Base-by-base conservation (phyloP, 1,140 invertebrate genomes). In the Thaumetopoea pityocampa region DNA sequence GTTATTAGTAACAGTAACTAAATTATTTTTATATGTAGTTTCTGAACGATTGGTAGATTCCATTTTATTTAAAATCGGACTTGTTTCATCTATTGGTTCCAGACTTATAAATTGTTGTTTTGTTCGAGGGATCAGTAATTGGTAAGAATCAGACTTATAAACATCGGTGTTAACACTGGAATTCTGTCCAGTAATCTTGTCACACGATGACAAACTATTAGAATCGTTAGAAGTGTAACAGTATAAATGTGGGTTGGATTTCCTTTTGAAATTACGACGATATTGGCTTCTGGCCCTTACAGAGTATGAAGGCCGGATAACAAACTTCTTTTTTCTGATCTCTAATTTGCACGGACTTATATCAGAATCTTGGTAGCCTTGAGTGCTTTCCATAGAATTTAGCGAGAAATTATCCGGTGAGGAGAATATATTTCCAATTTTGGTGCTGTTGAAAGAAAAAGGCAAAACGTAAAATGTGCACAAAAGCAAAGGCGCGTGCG, bases 61-160 rank as follows among this genome's bases (percentile, higher is more conserved):
- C 2, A 12, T 23, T 11, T 35, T 16, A 22, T 30, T 35, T 5
- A 20, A 15, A 7, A 15, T 20, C n/a, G 46, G 29, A 18, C 15
- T 51, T 5, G 8, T 36, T 53, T 81, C 74, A 4, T 58, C 35
- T 33, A 79, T 80, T 14, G 47, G 62, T 6, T 67, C 57, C 8
- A 82, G 35, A 14, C 29, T 20, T 11, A 48, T 45, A 18, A 48
- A 20, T 14, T 38, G 18, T 4, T 15, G 36, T 11, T 28, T 37
- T 6, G 5, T 38, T 33, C 52, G 23, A 5, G 66, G 53, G 42
- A 78, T 60, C 1, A 80, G 33, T 1, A 67, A 22, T 37, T 72
- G 67, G 32, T 77, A 81, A 3, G 79, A 84, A 11, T 84, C 80
- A 4, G 77, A 60, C 42, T 44, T 68, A 32, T 81, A 78, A 3